Base-by-base conservation (phyloP, 2,113 vertebrate species). In the Orthonyx spaldingii region DNA sequence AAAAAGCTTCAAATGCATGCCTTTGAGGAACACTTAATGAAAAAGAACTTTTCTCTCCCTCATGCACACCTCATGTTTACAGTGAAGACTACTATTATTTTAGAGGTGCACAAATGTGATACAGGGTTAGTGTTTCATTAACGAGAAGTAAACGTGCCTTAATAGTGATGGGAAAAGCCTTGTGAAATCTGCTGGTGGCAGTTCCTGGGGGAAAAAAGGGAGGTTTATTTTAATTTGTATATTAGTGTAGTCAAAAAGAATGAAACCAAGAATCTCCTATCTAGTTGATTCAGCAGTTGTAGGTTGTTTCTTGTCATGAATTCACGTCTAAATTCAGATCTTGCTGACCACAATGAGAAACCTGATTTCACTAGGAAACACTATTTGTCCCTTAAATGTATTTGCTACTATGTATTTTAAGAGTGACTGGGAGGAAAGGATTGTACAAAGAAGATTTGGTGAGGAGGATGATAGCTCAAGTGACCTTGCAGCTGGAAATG, bases 181-280 rank as follows among this genome's bases (percentile, higher is more conserved):
- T 87, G 8, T 80, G 35, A 50, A 81, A 82, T 63, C 27, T 77
- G 11, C 7, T 10, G 5, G 5, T 35, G 8, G n/a, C 27, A 61
- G 35, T 39, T 63, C 42, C 37, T 69, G 26, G 7, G 8, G 8
- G 4, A 11, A 23, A 72, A 78, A 26, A 18, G 16, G 4, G 10
- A 17, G 4, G 2, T 57, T 70, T 84, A 14, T 64, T 86, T 83
- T 56, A 37, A 26, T 63, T 46, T 63, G 6, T 32, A 4, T 68
- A 28, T 55, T 85, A 20, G 35, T 78, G 10, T 47, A 42, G 20
- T 56, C 7, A 42, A 37, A 68, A 78, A 44, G 18, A 46, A n/a
- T 10, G 6, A 68, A 49, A 3, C 3, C 28, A 1, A 10, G 30
- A 41, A 21, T 26, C 9, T 53, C 46, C 16, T 33, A 0, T 60